These are phyloP conservation scores for Lasioglossum marginatum DNA, from an alignment of 2,888 invertebrate species.

Conservation along the genomic window DNA sequence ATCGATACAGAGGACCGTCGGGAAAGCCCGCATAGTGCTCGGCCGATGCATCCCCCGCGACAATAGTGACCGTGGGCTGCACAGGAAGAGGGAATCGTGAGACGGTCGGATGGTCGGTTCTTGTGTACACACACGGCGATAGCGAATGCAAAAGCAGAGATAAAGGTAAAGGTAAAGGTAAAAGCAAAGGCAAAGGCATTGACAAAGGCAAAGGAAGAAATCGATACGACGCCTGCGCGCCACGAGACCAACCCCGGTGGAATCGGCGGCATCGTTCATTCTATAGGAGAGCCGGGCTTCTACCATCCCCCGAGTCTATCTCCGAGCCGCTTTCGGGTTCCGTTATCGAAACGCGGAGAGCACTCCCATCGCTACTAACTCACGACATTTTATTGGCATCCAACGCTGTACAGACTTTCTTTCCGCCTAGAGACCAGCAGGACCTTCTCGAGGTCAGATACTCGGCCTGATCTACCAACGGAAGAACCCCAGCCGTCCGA, in stretches of 20 bases:
- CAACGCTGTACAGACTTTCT: background rate
- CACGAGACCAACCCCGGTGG: constrained; percentile 38
- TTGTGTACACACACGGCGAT: constrained; percentile 30
- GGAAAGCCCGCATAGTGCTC: background rate
- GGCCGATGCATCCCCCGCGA: constrained; percentile 19
- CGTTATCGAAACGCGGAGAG: constrained; percentile 43
- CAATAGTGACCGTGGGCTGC: constrained; percentile 23
- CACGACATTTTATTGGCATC: constrained; percentile 56
- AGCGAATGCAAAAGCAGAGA: constrained; percentile 28
- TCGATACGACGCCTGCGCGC: constrained; percentile 80
- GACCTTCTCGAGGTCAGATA: background rate
- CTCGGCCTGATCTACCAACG: background rate
- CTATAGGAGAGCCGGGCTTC: constrained; percentile 37
- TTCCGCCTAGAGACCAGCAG: too few relatives aligned
- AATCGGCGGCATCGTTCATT: constrained; percentile 48
- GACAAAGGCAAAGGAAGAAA: constrained; percentile 65
- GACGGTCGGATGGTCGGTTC: constrained; percentile 25
- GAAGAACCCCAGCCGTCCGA: background rate
- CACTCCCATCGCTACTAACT: constrained; percentile 35
- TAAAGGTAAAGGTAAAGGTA: constrained; percentile 30
- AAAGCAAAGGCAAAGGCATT: constrained; percentile 30
- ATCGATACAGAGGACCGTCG: background rate
- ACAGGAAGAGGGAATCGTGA: background rate
- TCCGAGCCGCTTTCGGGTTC: constrained; percentile 1
- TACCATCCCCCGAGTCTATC: constrained; percentile 16